Evolutionary conservation across 53 echinoderm and acorn worm species (phyloP).

Genomic region (Mesocentrotus franciscanus): DNA sequence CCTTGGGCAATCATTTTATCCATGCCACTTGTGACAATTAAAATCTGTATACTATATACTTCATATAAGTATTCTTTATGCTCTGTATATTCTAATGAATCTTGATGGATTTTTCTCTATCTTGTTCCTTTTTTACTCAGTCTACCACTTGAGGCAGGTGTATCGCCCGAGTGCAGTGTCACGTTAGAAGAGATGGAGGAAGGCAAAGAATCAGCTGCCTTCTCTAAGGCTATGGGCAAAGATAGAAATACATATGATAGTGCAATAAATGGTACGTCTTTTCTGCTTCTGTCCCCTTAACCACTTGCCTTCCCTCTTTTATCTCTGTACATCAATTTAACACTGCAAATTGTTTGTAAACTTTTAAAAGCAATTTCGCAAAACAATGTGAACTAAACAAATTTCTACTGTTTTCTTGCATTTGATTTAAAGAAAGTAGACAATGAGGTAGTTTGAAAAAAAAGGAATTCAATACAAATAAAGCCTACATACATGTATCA

Average conservation of each 20-base stretch:
- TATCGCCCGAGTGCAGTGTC: slow-evolving; percentile 72
- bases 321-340: too few species aligned
- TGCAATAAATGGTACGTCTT: slow-evolving; percentile 90
- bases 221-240: slow-evolving; percentile 77
- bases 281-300: neutral
- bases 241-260: slow-evolving; percentile 88
- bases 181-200: slow-evolving; percentile 94
- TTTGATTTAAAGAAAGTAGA: too few species aligned
- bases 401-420: too few species aligned
- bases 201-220: slow-evolving; percentile 82
- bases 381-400: too few species aligned
- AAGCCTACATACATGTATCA: too few species aligned
- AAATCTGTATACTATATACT: neutral
- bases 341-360: too few species aligned
- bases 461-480: too few species aligned
- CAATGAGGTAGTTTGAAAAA: too few species aligned
- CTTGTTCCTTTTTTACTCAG: slow-evolving; percentile 27
- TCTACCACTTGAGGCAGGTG: slow-evolving; percentile 75
- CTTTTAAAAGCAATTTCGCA: too few species aligned
- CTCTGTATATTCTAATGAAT: neutral
- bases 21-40: too few species aligned
- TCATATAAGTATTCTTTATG: neutral
- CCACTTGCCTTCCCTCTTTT: too few species aligned
- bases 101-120: neutral
- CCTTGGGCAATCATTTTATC: too few species aligned